Evolutionary conservation across 2,113 vertebrate species (phyloP).

Genomic region (Zeus faber): DNA sequence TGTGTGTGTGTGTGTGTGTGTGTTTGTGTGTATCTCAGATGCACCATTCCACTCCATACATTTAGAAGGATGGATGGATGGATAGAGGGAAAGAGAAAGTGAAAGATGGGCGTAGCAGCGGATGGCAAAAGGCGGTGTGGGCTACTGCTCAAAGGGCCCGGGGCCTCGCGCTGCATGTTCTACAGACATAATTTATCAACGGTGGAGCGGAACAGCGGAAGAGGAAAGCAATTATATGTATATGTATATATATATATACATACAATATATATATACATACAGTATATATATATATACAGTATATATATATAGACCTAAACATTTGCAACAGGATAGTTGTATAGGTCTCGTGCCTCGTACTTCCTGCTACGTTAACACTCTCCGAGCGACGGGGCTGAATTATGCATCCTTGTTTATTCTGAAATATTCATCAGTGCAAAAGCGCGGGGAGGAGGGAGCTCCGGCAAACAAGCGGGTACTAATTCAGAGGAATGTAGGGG

Average conservation of each 20-base stretch:
- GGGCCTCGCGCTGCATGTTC: too few relatives aligned
- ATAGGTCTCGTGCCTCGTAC: too few relatives aligned
- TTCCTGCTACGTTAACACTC: too few relatives aligned
- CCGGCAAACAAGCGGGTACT: constrained; percentile 24
- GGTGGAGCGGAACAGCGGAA: too few relatives aligned
- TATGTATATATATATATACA: too few relatives aligned
- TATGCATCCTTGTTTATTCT: constrained; percentile 33
- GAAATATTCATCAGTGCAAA: constrained; percentile 57
- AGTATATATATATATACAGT: too few relatives aligned
- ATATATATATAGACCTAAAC: too few relatives aligned
- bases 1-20: constrained; percentile 17
- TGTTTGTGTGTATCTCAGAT: not conserved
- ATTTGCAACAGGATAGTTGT: too few relatives aligned
- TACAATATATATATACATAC: too few relatives aligned
- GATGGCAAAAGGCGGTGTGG: not conserved
- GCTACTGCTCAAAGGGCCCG: too few relatives aligned
- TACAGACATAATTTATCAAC: not conserved
- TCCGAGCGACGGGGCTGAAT: too few relatives aligned
- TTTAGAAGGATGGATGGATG: not conserved
- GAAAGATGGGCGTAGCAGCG: not conserved
- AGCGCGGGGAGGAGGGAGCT: constrained; percentile 28
- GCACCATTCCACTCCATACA: not conserved
- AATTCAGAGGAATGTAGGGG: constrained; percentile 15
- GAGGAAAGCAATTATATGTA: too few relatives aligned
- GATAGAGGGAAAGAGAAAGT: not conserved